Evolutionary conservation across 2,113 vertebrate species (phyloP).

Genomic region (Pseudorhombus dupliciocellatus): DNA sequence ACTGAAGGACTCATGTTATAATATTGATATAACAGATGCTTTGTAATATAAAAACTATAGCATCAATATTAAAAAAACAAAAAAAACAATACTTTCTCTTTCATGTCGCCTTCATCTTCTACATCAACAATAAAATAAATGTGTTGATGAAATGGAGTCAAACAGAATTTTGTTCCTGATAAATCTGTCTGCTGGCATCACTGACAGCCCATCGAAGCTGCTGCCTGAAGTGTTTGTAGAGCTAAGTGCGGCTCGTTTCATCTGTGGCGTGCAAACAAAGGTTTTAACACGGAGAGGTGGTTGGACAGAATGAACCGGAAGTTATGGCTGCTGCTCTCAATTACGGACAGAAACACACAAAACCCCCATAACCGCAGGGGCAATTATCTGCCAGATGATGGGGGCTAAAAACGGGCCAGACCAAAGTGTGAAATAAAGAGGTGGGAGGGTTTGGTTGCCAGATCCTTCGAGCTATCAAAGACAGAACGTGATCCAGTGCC

Average conservation of each 20-base stretch:
- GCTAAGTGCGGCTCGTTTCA: neutral
- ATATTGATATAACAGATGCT: too few species aligned
- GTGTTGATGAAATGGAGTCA: neutral
- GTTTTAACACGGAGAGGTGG: slow-evolving; percentile 5
- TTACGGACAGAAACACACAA: slow-evolving; percentile 47
- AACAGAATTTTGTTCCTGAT: neutral
- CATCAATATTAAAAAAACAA: too few species aligned
- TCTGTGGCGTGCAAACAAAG: neutral
- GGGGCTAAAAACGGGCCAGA: slow-evolving; percentile 65
- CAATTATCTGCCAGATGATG: slow-evolving; percentile 75
- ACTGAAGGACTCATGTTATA: too few species aligned
- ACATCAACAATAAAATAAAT: neutral
- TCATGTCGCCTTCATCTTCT: neutral
- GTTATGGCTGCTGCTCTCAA: slow-evolving; percentile 64
- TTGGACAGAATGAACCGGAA: slow-evolving; percentile 46
- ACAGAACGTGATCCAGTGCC: slow-evolving; percentile 54
- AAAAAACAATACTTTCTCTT: too few species aligned
- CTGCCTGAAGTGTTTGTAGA: accelerated
- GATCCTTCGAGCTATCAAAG: slow-evolving; percentile 65
- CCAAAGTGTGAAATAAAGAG: slow-evolving; percentile 51
- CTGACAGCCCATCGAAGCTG: neutral
- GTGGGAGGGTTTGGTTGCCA: slow-evolving; percentile 52
- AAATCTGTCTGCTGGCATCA: neutral
- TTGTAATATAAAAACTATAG: too few species aligned
- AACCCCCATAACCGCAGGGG: slow-evolving; percentile 54